Conservation (phyloP, 2,888 invertebrate species). For the Synergus laeviventris region DNA sequence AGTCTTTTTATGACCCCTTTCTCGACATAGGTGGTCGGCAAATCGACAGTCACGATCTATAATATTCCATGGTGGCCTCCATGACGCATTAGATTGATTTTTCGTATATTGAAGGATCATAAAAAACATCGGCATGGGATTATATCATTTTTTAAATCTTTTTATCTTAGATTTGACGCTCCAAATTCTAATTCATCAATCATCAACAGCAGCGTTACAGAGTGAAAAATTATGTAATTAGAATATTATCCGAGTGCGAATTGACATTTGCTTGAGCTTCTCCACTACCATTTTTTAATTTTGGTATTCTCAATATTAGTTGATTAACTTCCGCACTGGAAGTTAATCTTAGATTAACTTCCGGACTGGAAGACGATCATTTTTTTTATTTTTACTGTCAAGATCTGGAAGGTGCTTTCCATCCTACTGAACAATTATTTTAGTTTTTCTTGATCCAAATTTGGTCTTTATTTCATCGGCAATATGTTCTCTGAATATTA, state of each 20-base stretch:
- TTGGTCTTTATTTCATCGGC: too few relatives aligned
- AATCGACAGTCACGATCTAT: constrained; percentile 1
- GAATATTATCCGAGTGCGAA: too few relatives aligned
- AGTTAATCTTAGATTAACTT: too few relatives aligned
- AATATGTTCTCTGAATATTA: too few relatives aligned
- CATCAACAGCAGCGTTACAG: too few relatives aligned
- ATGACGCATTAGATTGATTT: constrained; percentile 1
- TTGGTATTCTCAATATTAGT: background rate
- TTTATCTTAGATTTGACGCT: background rate
- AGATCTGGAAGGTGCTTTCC: constrained; percentile 43
- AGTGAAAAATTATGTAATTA: too few relatives aligned
- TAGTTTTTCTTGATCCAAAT: too few relatives aligned
- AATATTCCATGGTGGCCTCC: background rate
- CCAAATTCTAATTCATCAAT: too few relatives aligned
- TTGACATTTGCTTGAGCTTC: background rate
- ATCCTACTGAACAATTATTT: constrained; percentile 46
- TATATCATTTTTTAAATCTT: background rate
- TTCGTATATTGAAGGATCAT: background rate
- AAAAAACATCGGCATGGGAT: background rate
- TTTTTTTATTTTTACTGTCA: constrained; percentile 36
- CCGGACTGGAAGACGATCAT: constrained; percentile 41
- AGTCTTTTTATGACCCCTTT: background rate
- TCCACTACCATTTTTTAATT: background rate
- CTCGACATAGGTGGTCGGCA: background rate
- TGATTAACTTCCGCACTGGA: background rate